phyloP scores from a whole-genome alignment of 2,113 vertebrate genomes.

The Tricholaema leucomelas region DNA sequence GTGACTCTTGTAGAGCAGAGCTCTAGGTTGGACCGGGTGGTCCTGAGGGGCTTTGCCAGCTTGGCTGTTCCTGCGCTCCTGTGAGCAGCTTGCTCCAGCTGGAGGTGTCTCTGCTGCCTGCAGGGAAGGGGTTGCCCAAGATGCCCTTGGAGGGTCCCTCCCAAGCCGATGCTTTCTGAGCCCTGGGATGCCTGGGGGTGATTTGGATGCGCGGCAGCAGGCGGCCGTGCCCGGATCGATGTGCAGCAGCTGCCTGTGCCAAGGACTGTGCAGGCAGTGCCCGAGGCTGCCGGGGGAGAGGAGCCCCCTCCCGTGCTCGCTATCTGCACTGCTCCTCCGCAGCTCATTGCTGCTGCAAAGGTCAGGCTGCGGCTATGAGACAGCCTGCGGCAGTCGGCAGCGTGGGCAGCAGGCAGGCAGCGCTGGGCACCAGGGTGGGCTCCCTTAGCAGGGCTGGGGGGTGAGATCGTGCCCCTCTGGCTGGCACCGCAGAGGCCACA shows the following conservation, averaged over 20 bases:
- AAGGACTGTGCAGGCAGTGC: neutral
- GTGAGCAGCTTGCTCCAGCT: too few relatives aligned
- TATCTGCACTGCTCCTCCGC: constrained; percentile 1
- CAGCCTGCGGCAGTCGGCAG: neutral
- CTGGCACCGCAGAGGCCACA: too few relatives aligned
- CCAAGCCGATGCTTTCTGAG: too few relatives aligned
- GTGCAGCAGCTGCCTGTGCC: neutral
- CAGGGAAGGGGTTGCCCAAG: too few relatives aligned
- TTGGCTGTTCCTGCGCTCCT: too few relatives aligned
- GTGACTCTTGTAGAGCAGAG: too few relatives aligned
- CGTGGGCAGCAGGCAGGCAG: fast-evolving
- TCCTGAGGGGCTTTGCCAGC: too few relatives aligned
- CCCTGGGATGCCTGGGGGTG: neutral
- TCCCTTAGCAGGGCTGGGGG: too few relatives aligned
- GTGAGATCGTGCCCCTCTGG: too few relatives aligned
- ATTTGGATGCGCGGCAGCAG: neutral
- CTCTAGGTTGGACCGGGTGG: too few relatives aligned
- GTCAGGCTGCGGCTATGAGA: neutral
- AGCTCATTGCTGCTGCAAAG: constrained; percentile 18
- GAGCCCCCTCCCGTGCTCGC: neutral
- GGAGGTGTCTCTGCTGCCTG: too few relatives aligned
- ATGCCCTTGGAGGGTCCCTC: too few relatives aligned
- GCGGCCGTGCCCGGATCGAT: neutral
- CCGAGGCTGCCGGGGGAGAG: neutral
- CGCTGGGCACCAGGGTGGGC: fast-evolving